Conservation (phyloP, 2,888 invertebrate species). For the Heteropelma amictum region DNA sequence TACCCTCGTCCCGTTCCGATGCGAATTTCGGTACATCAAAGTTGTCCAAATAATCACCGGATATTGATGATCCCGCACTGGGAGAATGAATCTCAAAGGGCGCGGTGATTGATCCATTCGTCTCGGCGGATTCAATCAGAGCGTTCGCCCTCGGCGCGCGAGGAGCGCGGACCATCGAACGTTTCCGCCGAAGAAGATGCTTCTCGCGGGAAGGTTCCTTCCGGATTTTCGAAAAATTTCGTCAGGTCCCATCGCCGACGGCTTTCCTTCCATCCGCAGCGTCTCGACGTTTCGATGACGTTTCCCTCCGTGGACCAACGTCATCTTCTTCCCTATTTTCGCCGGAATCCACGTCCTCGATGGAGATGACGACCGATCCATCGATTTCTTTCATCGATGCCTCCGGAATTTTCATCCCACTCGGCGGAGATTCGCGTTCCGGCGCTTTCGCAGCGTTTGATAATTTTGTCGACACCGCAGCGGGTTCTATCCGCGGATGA, state of each 20-base stretch:
- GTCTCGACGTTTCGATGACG: no score
- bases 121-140: conserved; percentile 38
- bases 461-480: not conserved
- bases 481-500: conserved; percentile 21
- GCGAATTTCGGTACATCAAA: not conserved
- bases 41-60: conserved; percentile 43
- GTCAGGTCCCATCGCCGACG: no score
- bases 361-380: conserved; percentile 57
- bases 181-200: conserved; percentile 41
- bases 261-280: not conserved
- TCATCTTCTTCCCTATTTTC: conserved; percentile 31
- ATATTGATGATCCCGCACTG: conserved; percentile 36
- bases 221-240: conserved; percentile 41
- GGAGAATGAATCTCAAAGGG: conserved; percentile 42
- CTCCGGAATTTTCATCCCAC: not conserved
- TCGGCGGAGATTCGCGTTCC: not conserved
- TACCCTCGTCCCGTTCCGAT: conserved; percentile 22
- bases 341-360: conserved; percentile 57
- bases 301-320: no score
- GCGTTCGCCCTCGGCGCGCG: conserved; percentile 38
- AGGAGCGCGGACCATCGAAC: conserved; percentile 48
- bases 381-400: not conserved
- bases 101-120: conserved; percentile 38
- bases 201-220: no score
- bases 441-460: not conserved